Evolutionary conservation across 1,140 invertebrate species (phyloP), one percentile per base, ranked within the genome.

Genomic region (Bombus waltoni): DNA sequence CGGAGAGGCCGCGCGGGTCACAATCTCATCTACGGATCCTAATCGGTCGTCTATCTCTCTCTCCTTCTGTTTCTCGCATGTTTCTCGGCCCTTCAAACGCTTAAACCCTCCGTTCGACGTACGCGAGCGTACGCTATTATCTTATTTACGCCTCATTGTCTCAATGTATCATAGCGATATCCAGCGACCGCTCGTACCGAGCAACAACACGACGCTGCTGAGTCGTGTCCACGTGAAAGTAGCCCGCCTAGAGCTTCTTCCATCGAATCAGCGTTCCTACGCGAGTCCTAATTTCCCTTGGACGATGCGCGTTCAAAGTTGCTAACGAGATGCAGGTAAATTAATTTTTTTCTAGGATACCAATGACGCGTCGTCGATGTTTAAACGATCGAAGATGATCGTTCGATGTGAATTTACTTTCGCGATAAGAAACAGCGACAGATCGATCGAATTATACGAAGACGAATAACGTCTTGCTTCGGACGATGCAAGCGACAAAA

Each of bases 91-190:
- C 92, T 93, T 93, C 90, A 86, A 92, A 88, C 87, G 91, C 87
- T 92, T 84, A 88, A 91, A 89, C 88, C 87, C 88, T 79, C 84
- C 42, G 83, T 86, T 88, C 86, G 81, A 90, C 89, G 89, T 90
- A 91, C 93, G 91, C 94, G 91, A 93, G 91, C 91, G 91, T 83
- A 88, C 81, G 87, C 93, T 91, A 95, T 95, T 95, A 95, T 95
- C 94, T 95, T 94, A 95, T 95, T 95, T 95, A 94, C 92, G 93
- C 91, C 92, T 94, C 93, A 94, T 95, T 95, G 93, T 95, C 94
- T 95, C 93, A 94, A 95, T 95, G 92, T 92, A 94, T 94, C 93
- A 94, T 94, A 93, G 91, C 92, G 91, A 94, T 94, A 94, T 94
- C 91, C 92, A 80, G 68, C 90, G 89, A 75, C 77, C 85, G 90